Evolutionary conservation across 2,113 vertebrate species (phyloP).

Genomic region (Spea bombifrons): DNA sequence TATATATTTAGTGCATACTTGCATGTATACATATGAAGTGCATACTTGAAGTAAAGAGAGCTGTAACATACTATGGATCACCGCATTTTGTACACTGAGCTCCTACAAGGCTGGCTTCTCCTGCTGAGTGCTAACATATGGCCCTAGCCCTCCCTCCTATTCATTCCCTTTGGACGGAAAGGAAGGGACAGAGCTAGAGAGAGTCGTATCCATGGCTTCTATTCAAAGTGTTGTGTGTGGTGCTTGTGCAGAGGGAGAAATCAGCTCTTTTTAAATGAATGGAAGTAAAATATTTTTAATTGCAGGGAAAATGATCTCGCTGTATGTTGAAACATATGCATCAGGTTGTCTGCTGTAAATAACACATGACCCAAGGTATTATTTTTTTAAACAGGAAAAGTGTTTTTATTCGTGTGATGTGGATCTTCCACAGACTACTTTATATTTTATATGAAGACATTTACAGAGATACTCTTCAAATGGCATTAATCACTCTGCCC

Average conservation of each 20-base stretch:
- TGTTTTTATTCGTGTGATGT: no score
- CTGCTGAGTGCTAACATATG: conserved; percentile 30
- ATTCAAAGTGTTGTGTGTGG: neutral
- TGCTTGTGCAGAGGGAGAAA: neutral
- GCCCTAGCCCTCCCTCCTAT: conserved; percentile 7
- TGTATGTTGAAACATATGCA: no score
- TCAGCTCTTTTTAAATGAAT: neutral
- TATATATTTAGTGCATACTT: no score
- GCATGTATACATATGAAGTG: no score
- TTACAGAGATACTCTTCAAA: no score
- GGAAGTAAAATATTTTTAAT: neutral
- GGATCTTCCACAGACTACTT: no score
- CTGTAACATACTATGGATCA: neutral
- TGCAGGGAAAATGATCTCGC: no score
- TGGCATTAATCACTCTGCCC: no score
- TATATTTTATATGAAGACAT: no score
- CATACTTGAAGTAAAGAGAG: neutral
- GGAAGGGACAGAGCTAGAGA: neutral
- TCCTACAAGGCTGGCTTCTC: conserved; percentile 7
- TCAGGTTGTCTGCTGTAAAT: no score
- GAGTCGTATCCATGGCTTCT: neutral
- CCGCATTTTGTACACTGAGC: neutral
- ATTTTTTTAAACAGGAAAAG: no score
- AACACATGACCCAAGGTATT: no score
- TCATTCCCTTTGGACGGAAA: conserved; percentile 3